Conservation (phyloP, 2,113 vertebrate species). For the Gadus macrocephalus region DNA sequence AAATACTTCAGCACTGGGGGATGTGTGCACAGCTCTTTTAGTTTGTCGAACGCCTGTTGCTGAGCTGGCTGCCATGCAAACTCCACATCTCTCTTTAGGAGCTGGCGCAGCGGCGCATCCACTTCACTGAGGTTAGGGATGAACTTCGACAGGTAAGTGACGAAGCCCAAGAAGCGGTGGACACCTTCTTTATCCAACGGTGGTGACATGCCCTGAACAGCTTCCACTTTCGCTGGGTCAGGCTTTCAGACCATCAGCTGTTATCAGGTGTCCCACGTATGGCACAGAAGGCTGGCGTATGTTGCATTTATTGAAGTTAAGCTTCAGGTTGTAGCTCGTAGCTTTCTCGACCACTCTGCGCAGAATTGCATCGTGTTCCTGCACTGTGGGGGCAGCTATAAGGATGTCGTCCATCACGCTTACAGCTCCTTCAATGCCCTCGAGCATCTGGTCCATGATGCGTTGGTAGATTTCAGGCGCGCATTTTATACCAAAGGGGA, state of each 20-base stretch:
- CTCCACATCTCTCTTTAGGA: not conserved
- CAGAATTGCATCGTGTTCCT: too few species aligned
- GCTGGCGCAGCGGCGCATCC: not conserved
- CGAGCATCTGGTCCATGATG: too few species aligned
- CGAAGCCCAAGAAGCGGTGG: not conserved
- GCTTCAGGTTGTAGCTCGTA: too few species aligned
- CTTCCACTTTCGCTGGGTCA: slow-evolving; percentile 4
- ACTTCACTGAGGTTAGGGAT: not conserved
- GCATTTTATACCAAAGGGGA: too few species aligned
- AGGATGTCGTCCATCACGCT: too few species aligned
- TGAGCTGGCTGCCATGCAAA: not conserved
- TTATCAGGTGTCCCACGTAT: slow-evolving; percentile 6
- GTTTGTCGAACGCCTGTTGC: not conserved
- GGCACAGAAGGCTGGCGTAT: too few species aligned
- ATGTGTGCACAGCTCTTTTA: not conserved
- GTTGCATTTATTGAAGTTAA: too few species aligned
- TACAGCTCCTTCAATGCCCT: too few species aligned
- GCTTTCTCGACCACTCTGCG: too few species aligned
- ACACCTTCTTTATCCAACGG: not conserved
- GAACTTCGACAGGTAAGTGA: not conserved
- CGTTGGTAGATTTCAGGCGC: too few species aligned
- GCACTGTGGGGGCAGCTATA: too few species aligned
- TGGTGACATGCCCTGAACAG: not conserved
- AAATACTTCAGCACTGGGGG: not conserved
- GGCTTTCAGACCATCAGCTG: slow-evolving; percentile 18